These are phyloP conservation scores for Urocynchramus pylzowi DNA, from an alignment of 2,113 vertebrate species.

Conservation along the genomic window DNA sequence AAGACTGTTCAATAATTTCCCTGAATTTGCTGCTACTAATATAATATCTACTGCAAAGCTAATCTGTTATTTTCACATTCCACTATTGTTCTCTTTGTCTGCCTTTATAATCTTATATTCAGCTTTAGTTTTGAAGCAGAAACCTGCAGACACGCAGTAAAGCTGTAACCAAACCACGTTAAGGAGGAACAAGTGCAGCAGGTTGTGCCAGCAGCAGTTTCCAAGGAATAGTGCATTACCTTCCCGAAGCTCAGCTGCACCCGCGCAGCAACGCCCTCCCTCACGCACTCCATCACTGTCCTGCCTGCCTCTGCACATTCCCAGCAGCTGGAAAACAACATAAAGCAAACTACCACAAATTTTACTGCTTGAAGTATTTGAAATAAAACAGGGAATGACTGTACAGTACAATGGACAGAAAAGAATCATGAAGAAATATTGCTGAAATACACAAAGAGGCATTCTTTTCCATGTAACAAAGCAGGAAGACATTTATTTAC, in stretches of 20 bases:
- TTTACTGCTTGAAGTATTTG: background rate
- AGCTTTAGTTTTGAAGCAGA: background rate
- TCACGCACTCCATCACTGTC: background rate
- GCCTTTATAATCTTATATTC: background rate
- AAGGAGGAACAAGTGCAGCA: background rate
- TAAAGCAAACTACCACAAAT: background rate
- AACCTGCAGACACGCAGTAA: background rate
- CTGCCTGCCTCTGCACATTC: background rate
- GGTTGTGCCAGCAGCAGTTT: background rate
- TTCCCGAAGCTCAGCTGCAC: background rate
- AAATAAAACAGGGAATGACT: background rate
- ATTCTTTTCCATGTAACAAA: background rate
- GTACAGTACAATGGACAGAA: fast-evolving
- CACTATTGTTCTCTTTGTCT: background rate
- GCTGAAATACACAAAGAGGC: background rate
- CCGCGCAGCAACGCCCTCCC: background rate
- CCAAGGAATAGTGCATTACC: background rate
- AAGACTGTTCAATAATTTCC: background rate
- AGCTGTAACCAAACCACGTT: background rate
- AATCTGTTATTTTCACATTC: background rate
- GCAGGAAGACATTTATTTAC: background rate
- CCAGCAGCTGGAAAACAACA: background rate
- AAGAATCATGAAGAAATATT: background rate
- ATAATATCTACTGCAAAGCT: background rate
- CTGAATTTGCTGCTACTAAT: background rate